Percentiles rank a stretch among this genome's conserved stretches.
phyloP scores from a whole-genome alignment of 2,888 invertebrate genomes.

The Amphipoea lucens region DNA sequence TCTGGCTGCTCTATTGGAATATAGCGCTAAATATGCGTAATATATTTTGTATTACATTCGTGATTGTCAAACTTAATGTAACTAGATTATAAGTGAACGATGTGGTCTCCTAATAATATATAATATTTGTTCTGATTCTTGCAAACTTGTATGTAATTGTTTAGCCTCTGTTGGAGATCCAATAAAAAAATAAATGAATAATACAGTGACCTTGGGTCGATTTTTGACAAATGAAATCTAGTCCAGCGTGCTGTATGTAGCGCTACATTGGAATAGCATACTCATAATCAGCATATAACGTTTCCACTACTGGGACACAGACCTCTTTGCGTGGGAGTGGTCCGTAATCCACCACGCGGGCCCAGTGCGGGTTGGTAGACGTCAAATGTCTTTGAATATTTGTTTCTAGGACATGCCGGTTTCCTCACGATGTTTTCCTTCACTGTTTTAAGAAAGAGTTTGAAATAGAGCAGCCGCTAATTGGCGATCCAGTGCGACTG shows the following conservation, averaged over 20 bases:
- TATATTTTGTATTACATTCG: not conserved
- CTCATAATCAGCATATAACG: not conserved
- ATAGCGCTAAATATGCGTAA: not conserved
- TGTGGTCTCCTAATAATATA: not conserved
- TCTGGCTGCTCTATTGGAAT: constrained; percentile 1
- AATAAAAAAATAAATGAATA: not conserved
- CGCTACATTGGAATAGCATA: not conserved
- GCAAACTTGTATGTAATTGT: not conserved
- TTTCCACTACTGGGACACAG: not conserved
- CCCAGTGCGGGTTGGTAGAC: not conserved
- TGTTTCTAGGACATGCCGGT: not conserved
- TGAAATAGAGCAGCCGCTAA: not conserved
- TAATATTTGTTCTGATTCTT: not conserved
- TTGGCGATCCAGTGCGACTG: not conserved
- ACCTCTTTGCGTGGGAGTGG: not conserved
- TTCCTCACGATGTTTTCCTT: not conserved
- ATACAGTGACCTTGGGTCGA: not conserved
- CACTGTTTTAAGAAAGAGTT: not conserved
- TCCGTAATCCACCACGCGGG: not conserved
- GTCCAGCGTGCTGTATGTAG: not conserved
- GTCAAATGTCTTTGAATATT: not conserved
- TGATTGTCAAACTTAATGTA: not conserved
- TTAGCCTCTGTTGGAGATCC: not conserved
- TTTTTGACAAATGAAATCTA: not conserved
- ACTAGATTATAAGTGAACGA: not conserved